Evolutionary conservation across 2,797 vertebrate species (phyloP).

Genomic region (Crocodylus rhombifer): DNA sequence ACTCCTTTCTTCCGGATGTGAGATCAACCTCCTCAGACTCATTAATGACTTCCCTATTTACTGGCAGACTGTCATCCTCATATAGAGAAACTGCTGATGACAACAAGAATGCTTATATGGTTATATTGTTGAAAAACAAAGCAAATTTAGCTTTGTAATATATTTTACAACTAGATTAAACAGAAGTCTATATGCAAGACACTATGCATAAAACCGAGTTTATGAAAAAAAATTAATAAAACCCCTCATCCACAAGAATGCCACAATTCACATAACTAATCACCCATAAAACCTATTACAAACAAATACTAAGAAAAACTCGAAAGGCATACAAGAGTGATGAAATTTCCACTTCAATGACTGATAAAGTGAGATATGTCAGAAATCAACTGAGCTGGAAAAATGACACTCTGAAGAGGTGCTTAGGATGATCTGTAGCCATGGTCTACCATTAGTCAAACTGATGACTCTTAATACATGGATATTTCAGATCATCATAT

Average conservation of each 20-base stretch:
- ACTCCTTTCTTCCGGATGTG: too few species aligned
- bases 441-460: constrained; percentile 79
- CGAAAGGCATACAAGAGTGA: constrained; percentile 79
- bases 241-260: constrained; percentile 43
- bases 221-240: constrained; percentile 74
- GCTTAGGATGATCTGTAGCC: constrained; percentile 83
- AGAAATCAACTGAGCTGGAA: constrained; percentile 86
- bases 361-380: constrained; percentile 86
- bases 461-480: constrained; percentile 77
- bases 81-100: too few species aligned
- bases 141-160: not conserved
- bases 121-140: constrained; percentile 27
- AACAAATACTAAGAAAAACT: constrained; percentile 87
- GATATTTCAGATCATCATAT: constrained; percentile 75
- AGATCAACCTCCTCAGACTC: too few species aligned
- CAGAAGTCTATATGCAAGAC: not conserved
- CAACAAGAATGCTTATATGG: not conserved
- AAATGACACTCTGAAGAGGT: constrained; percentile 85
- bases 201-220: constrained; percentile 30
- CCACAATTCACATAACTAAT: constrained; percentile 85
- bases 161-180: not conserved
- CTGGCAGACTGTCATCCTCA: too few species aligned
- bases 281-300: constrained; percentile 89
- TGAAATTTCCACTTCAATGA: constrained; percentile 84
- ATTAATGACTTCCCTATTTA: too few species aligned